These are phyloP conservation scores for Danio choprae DNA, from an alignment of 2,797 vertebrate species.

Conservation along the genomic window DNA sequence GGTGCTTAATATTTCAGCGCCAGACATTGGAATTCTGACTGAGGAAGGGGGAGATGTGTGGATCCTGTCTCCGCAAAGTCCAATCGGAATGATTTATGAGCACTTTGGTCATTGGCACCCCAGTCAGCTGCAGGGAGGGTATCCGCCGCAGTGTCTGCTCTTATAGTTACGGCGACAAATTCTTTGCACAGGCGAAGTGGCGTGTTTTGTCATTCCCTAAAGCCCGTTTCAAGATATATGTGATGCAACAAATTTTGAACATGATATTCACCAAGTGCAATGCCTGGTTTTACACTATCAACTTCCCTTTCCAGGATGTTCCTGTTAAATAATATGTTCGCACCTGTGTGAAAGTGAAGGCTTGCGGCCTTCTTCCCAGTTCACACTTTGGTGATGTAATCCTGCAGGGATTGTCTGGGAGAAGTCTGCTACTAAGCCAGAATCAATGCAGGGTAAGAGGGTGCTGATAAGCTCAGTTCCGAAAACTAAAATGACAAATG, in stretches of 20 bases:
- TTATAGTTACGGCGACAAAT: conserved; percentile 11
- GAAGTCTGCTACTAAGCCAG: neutral
- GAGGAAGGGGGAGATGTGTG: conserved; percentile 29
- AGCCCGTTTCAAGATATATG: neutral
- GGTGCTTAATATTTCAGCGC: conserved; percentile 46
- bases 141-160: conserved; percentile 2
- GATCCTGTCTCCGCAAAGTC: conserved; percentile 35
- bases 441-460: neutral
- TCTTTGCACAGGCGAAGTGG: conserved; percentile 23
- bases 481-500: conserved; percentile 25
- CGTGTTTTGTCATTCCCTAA: neutral
- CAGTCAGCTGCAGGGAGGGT: conserved; percentile 30
- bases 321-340: neutral
- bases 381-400: conserved; percentile 8
- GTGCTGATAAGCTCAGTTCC: neutral
- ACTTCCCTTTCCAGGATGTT: neutral
- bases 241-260: neutral
- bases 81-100: conserved; percentile 51
- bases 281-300: neutral
- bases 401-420: conserved; percentile 4
- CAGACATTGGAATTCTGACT: conserved; percentile 45
- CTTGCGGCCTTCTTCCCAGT: neutral
- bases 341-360: neutral
- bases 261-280: conserved; percentile 6
- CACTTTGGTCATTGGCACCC: conserved; percentile 47